These are phyloP conservation scores for Physella acuta DNA, from an alignment of 1,140 invertebrate genomes.

Conservation along the genomic window DNA sequence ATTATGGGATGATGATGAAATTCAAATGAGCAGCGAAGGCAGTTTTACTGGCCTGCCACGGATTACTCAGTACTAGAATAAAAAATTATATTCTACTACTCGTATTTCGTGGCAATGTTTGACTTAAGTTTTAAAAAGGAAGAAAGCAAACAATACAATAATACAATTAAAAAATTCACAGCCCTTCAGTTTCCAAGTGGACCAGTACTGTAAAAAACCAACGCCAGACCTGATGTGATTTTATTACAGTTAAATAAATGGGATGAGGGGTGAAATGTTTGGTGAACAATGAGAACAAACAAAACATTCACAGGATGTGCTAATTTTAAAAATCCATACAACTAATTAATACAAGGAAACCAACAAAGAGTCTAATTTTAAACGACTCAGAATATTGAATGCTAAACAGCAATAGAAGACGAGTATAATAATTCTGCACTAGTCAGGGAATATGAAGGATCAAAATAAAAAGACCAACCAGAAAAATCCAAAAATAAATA, in stretches of 20 bases:
- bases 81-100: neutral
- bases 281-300: neutral
- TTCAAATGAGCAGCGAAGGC: slow-evolving; percentile 18
- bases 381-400: slow-evolving; percentile 25
- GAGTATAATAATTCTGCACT: neutral
- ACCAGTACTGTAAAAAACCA: slow-evolving; percentile 25
- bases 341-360: slow-evolving; percentile 24
- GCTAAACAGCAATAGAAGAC: slow-evolving; percentile 21
- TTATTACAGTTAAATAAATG: slow-evolving; percentile 7
- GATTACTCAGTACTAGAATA: neutral
- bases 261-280: slow-evolving; percentile 13
- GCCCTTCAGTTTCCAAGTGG: slow-evolving; percentile 24
- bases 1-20: slow-evolving; percentile 9
- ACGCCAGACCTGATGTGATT: slow-evolving; percentile 15
- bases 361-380: slow-evolving; percentile 10
- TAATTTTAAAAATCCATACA: slow-evolving; percentile 22
- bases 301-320: neutral
- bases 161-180: slow-evolving; percentile 22
- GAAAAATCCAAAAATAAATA: neutral
- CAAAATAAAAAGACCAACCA: slow-evolving; percentile 10
- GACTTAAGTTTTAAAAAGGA: neutral
- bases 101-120: neutral
- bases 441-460: slow-evolving; percentile 12
- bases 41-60: slow-evolving; percentile 11
- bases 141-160: neutral